Base-by-base conservation (phyloP, 2,797 vertebrate genomes). In the Scomberomorus guttatus region DNA sequence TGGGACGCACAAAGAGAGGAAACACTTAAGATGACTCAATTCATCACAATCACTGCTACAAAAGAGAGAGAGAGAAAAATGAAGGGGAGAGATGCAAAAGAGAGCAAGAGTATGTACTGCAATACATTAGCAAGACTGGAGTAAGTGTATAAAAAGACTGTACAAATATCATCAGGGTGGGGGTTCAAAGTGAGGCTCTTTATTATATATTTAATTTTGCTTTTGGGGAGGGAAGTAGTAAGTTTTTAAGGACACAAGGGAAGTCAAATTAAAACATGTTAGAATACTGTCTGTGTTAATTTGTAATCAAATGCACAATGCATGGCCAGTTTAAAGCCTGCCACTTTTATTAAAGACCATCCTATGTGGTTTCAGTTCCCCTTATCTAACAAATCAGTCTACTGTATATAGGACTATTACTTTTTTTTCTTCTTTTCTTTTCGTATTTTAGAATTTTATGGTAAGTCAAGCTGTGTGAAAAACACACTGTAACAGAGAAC, bases 1-100 rank as follows among this genome's bases (percentile, higher is more conserved):
- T 1, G 79, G 88, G 93, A 93, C 72, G 65, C 86, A 88, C 80
- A 84, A 84, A 87, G 84, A 91, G 87, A 91, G 93, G 92, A 93
- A 93, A 93, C 88, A 93, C 92, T 93, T 93, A 91, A 91, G 89
- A 94, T 94, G 92, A 93, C 92, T 93, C 90, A 91, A 93, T 94
- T 92, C 89, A 93, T 93, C 91, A 94, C 90, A 90, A 94, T 94
- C 92, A 93, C 84, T 70, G 81, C 80, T 88, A 83, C 82, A 86
- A 88, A 84, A 85, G 72, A 72, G 75, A 66, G 81, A 32, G 62
- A 65, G 55, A 60, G 55, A 63, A 66, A 76, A 84, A 87, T 72
- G 71, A 80, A 80, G 58, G 50, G 22, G 61, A 69, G 60, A 75
- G 72, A 87, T 77, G 57, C 57, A 75, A 63, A 82, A 81, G 57